A percentile compares a stretch with the other conserved stretches of the same genome.
phyloP scores from a whole-genome alignment of 2,888 invertebrate species.

The Andricus curvator region DNA sequence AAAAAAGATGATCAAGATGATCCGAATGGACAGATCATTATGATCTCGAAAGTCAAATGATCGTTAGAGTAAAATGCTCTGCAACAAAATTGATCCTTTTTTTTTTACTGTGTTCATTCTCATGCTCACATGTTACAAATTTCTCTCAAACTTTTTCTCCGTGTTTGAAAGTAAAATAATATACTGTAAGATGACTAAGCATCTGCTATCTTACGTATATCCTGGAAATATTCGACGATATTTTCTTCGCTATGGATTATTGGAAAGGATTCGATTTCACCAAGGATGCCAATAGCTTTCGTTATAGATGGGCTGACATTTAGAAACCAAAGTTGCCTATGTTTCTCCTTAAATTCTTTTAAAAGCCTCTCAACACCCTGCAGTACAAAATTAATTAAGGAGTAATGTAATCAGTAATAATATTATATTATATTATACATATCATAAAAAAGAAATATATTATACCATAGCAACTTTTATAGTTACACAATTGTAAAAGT shows the following conservation, averaged over 20 bases:
- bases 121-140: no score
- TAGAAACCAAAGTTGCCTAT: conserved; percentile 80
- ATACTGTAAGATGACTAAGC: background rate
- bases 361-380: conserved; percentile 82
- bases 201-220: conserved; percentile 42
- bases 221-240: conserved; percentile 57
- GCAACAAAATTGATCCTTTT: no score
- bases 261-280: conserved; percentile 57
- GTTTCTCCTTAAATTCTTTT: conserved; percentile 80
- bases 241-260: conserved; percentile 62
- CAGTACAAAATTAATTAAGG: conserved; percentile 53
- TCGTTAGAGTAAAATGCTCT: no score
- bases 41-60: no score
- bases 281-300: conserved; percentile 63
- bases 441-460: no score
- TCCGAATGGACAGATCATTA: no score
- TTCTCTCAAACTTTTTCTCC: no score
- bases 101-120: no score
- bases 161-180: conserved; percentile 4
- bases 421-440: background rate
- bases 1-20: no score
- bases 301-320: conserved; percentile 74
- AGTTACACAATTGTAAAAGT: background rate
- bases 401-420: background rate
- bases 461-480: no score